Evolutionary conservation across 2,888 invertebrate genomes (phyloP), one percentile per base, ranked within the genome.

Genomic region (Clitarchus hookeri): DNA sequence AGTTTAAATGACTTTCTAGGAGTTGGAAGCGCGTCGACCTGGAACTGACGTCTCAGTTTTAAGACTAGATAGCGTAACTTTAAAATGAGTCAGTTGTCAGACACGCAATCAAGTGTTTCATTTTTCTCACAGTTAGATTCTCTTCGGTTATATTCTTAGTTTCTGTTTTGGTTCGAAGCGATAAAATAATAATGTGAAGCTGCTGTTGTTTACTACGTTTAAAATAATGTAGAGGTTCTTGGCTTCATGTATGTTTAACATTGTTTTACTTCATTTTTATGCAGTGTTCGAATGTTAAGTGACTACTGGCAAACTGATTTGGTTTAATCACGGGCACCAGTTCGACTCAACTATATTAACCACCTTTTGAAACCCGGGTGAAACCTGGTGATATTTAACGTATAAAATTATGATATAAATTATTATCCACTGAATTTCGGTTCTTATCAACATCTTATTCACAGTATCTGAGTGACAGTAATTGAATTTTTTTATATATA

Each of bases 1-100:
- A 65, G 65, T 65, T 65, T 65, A 65, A 65, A 65, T 65, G 65
- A 65, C 65, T 65, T 65, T n/a, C 19, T 19, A 65, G n/a, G 65
- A 65, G 65, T 65, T 19, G 11, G 65, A n/a, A 6, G 65, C 65
- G 16, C 65, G n/a, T n/a, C 13, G 23, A 65, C 65, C 48, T 48
- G 48, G 12, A 2, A 8, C 6, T 65, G 65, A 65, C 65, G 65
- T n/a, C n/a, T 65, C 65, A 11, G 65, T 65, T 6, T n/a, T 48
- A 19, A 65, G 65, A 1, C 16, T 65, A 65, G 12, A 23, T 65
- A 65, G 65, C 0, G 19, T 1, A 65, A 65, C 65, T 65, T 65
- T 65, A 0, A 65, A 19, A 11, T 65, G 6, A n/a, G 65, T 65
- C 19, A 65, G 2, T 12, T n/a, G n/a, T n/a, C n/a, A 65, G 65